A percentile compares a stretch with the other conserved stretches of the same genome.
phyloP scores from a whole-genome alignment of 2,113 vertebrate genomes.

The Polyodon spathula region DNA sequence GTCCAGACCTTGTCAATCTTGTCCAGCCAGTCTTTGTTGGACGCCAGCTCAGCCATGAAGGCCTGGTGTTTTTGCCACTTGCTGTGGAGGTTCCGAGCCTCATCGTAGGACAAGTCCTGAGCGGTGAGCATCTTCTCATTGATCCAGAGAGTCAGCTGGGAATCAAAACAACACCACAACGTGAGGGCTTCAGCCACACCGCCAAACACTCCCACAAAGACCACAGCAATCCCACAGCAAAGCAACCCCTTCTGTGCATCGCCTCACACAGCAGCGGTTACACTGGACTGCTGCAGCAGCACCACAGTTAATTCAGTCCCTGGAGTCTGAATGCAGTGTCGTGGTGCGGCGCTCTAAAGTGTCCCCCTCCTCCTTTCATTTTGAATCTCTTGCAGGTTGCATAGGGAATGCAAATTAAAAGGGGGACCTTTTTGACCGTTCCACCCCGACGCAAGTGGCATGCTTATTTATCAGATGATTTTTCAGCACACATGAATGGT shows the following conservation, averaged over 20 bases:
- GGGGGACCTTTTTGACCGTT: neutral
- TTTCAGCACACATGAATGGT: neutral
- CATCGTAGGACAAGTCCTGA: constrained; percentile 86
- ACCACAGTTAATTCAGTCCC: neutral
- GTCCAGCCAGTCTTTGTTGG: constrained; percentile 89
- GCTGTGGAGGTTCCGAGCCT: constrained; percentile 85
- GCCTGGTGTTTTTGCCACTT: constrained; percentile 95
- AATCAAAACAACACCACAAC: neutral
- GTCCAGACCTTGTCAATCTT: constrained; percentile 81
- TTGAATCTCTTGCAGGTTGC: too few species aligned
- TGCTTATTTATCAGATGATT: too few species aligned
- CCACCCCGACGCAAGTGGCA: neutral
- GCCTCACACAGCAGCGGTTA: too few species aligned
- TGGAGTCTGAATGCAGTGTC: too few species aligned
- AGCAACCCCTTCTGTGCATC: neutral
- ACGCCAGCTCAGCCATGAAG: constrained; percentile 84
- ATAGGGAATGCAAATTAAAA: too few species aligned
- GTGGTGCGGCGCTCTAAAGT: too few species aligned
- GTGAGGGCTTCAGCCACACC: too few species aligned
- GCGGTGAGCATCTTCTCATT: constrained; percentile 89
- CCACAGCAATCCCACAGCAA: accelerated
- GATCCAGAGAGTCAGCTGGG: constrained; percentile 83
- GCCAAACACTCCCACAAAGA: neutral
- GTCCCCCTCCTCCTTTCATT: too few species aligned
- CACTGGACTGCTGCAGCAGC: neutral